phyloP scores from a whole-genome alignment of 2,113 vertebrate genomes.

The Cebus imitator region DNA sequence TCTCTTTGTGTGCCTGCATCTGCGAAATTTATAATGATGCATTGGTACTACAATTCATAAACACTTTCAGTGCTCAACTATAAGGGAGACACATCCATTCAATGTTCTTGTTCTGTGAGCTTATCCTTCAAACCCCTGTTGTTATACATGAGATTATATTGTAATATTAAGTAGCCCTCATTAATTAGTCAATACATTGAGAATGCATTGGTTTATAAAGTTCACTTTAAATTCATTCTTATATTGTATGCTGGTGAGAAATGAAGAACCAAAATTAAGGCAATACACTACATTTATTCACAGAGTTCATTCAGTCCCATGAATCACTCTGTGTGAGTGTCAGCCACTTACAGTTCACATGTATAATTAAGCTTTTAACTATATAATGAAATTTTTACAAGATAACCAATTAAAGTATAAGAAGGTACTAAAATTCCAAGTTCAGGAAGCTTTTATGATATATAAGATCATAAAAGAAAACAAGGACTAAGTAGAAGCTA shows the following conservation, averaged over 20 bases:
- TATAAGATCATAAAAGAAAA: neutral
- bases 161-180: neutral
- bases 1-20: neutral
- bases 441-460: neutral
- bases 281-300: neutral
- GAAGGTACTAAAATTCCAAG: neutral
- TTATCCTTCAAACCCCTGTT: neutral
- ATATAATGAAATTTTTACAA: neutral
- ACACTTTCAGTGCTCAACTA: neutral
- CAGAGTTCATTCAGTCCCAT: neutral
- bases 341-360: neutral
- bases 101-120: neutral
- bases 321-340: neutral
- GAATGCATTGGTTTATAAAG: neutral
- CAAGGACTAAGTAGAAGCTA: neutral
- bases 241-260: neutral
- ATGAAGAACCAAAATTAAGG: neutral
- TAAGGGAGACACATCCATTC: neutral
- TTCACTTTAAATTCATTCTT: neutral
- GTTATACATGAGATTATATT: neutral
- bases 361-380: neutral
- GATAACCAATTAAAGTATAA: neutral
- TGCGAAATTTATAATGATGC: neutral
- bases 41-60: neutral
- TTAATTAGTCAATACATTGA: neutral